Evolutionary conservation across 2,113 vertebrate species (phyloP).

Genomic region (Collichthys lucidus): DNA sequence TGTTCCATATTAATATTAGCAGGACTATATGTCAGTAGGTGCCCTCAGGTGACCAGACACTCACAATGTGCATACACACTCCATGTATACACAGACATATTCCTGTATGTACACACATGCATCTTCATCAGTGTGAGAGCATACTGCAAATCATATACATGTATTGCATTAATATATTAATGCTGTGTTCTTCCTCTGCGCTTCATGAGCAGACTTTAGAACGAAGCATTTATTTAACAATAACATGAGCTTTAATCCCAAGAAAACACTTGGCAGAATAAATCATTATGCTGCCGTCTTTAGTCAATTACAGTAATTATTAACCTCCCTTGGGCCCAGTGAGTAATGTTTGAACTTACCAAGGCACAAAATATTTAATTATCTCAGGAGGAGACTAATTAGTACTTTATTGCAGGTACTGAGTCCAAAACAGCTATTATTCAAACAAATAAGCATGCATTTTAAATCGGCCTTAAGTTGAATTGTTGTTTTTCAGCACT

Average conservation of each 20-base stretch:
- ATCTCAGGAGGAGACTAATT: constrained; percentile 76
- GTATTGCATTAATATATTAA: constrained; percentile 37
- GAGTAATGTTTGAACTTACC: constrained; percentile 70
- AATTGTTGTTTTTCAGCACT: constrained; percentile 22
- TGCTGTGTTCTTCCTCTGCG: constrained; percentile 7
- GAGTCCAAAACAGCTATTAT: constrained; percentile 63
- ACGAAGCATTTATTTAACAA: constrained; percentile 27
- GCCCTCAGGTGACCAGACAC: neutral
- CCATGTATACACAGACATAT: neutral
- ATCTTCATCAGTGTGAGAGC: constrained; percentile 8
- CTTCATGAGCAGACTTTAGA: constrained; percentile 18
- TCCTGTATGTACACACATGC: neutral
- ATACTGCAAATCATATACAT: constrained; percentile 11
- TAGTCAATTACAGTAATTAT: constrained; percentile 78
- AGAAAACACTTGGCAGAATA: constrained; percentile 64
- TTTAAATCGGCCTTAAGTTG: constrained; percentile 46
- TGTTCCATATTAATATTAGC: neutral
- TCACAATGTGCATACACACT: neutral
- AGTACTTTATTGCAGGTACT: constrained; percentile 65
- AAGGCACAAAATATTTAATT: constrained; percentile 73
- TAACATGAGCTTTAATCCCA: constrained; percentile 59
- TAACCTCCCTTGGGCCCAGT: constrained; percentile 61
- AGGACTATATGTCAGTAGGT: neutral
- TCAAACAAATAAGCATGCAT: constrained; percentile 65
- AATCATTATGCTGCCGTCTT: constrained; percentile 58